These are phyloP conservation scores for Pipistrellus pipistrellus DNA, from an alignment of 2,797 vertebrate species.

Conservation along the genomic window DNA sequence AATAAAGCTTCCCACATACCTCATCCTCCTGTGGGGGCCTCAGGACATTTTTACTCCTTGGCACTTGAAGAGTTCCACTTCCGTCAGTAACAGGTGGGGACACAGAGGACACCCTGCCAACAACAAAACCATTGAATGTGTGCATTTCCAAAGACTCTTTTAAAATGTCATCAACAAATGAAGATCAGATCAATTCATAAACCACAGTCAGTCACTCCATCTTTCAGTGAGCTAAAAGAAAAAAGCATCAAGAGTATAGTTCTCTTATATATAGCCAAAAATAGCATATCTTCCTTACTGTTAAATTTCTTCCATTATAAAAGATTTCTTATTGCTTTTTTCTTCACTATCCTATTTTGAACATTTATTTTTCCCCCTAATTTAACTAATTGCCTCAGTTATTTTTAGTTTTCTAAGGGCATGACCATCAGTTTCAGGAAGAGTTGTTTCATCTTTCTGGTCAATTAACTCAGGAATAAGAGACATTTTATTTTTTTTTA, in stretches of 20 bases:
- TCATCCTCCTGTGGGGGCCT: neutral
- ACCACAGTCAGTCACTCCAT: neutral
- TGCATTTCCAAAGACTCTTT: neutral
- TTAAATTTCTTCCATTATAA: conserved; percentile 2
- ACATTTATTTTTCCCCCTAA: conserved; percentile 12
- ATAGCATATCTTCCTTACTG: neutral
- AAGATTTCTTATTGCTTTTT: conserved; percentile 50
- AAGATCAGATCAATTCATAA: neutral
- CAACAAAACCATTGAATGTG: neutral
- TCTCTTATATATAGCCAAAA: conserved; percentile 52
- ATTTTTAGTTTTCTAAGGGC: conserved; percentile 23
- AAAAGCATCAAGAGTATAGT: neutral
- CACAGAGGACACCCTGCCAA: neutral
- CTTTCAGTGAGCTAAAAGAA: conserved; percentile 36
- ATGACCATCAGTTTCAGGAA: conserved; percentile 6
- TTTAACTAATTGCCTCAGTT: conserved; percentile 54
- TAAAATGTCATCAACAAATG: neutral
- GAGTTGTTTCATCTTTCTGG: neutral
- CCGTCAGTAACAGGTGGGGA: neutral
- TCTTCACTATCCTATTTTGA: neutral
- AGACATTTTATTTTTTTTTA: conserved; percentile 7
- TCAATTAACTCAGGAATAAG: conserved; percentile 42
- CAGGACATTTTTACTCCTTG: neutral
- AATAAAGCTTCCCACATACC: neutral
- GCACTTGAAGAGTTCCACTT: neutral